A percentile compares a stretch with the other conserved stretches of the same genome.
Evolutionary conservation across 2,888 invertebrate genomes (phyloP).

Genomic region (Philhelius pedissequus): DNA sequence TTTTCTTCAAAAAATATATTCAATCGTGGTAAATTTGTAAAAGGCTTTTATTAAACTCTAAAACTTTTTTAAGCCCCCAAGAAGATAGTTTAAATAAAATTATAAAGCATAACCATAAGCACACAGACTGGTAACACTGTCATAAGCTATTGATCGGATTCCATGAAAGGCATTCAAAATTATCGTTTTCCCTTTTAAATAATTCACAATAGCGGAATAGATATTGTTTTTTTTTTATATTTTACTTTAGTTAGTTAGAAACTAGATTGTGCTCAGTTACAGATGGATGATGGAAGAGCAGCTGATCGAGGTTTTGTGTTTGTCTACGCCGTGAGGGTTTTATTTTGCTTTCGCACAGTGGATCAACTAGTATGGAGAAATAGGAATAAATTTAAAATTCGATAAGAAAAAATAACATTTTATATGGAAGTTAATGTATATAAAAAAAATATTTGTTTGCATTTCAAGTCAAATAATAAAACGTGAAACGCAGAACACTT

Average conservation of each 20-base stretch:
- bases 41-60: too few relatives aligned
- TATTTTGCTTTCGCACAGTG: background rate
- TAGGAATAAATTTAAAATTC: background rate
- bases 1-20: too few relatives aligned
- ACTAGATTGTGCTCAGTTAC: conserved; percentile 7
- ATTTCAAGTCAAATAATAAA: too few relatives aligned
- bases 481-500: too few relatives aligned
- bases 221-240: background rate
- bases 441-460: too few relatives aligned
- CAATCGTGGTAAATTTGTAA: too few relatives aligned
- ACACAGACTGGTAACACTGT: background rate
- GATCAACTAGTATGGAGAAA: background rate
- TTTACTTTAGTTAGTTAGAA: background rate
- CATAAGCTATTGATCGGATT: background rate
- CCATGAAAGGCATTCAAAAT: conserved; percentile 13
- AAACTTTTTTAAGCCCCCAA: too few relatives aligned
- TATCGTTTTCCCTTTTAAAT: conserved; percentile 28
- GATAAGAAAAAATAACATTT: too few relatives aligned
- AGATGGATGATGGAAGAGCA: conserved; percentile 30
- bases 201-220: conserved; percentile 6
- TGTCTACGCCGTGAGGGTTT: conserved; percentile 25
- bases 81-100: too few relatives aligned
- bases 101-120: background rate
- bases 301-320: conserved; percentile 58
- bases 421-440: too few relatives aligned